A percentile compares a stretch with the other conserved stretches of the same genome.
Evolutionary conservation across 2,797 vertebrate genomes (phyloP).

Genomic region (Thaleichthys pacificus): DNA sequence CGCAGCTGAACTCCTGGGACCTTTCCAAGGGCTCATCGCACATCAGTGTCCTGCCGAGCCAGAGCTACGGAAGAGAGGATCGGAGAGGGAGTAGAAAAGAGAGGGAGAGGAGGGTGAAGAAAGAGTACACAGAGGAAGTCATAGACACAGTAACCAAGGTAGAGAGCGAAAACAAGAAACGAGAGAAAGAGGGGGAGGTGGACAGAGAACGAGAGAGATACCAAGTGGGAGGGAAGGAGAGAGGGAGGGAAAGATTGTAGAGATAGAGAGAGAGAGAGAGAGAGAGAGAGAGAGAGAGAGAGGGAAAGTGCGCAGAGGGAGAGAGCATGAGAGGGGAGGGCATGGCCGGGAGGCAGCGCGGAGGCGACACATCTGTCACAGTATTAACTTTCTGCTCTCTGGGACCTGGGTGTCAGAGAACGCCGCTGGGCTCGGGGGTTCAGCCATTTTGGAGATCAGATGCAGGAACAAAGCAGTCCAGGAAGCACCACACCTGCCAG

Average conservation of each 20-base stretch:
- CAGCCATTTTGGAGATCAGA: conserved; percentile 54
- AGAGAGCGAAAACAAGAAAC: conserved; percentile 4
- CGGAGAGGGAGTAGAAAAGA: conserved; percentile 47
- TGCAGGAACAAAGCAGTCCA: conserved; percentile 43
- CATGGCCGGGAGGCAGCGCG: conserved; percentile 86
- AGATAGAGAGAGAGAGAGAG: conserved; percentile 44
- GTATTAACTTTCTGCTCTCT: conserved; percentile 93
- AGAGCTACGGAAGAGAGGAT: conserved; percentile 72
- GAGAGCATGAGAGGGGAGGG: conserved; percentile 74
- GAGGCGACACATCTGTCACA: conserved; percentile 92
- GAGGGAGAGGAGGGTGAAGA: not conserved
- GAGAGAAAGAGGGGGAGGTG: conserved; percentile 7
- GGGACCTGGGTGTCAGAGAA: conserved; percentile 85
- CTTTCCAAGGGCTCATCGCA: conserved; percentile 85
- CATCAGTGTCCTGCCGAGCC: conserved; percentile 70
- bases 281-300: not conserved
- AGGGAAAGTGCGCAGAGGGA: conserved; percentile 64
- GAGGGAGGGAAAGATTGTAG: not conserved
- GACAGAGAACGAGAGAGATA: not conserved
- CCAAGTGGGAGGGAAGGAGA: not conserved
- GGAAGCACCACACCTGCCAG: conserved; percentile 33
- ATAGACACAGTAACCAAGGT: not conserved
- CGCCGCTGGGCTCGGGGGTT: conserved; percentile 41
- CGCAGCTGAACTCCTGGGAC: conserved; percentile 87
- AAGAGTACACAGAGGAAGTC: not conserved